phyloP scores from a whole-genome alignment of 2,113 vertebrate species.

The Ptyas mucosa region DNA sequence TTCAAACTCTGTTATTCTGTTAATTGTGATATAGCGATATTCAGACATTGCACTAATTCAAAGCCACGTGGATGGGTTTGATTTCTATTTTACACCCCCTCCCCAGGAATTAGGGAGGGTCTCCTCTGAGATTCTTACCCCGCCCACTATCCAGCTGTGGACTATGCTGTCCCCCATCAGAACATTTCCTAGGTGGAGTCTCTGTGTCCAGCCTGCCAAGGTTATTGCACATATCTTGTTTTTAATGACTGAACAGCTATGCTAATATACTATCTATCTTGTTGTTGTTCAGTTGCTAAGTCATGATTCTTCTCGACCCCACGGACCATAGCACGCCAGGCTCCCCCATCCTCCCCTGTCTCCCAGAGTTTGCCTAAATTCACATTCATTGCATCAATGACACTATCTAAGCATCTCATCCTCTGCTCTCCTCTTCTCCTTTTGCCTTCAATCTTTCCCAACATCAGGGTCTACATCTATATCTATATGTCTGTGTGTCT shows the following conservation, averaged over 20 bases:
- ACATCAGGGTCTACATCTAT: not conserved
- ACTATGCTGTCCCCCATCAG: not conserved
- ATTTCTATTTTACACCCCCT: not conserved
- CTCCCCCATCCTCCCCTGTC: no score
- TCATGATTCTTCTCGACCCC: not conserved
- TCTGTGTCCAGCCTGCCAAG: not conserved
- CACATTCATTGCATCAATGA: no score
- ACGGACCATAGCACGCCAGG: no score
- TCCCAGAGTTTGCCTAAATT: no score
- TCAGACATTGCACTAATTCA: not conserved
- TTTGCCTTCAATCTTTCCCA: no score
- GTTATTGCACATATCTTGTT: not conserved
- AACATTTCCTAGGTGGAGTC: not conserved
- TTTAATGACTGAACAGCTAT: not conserved
- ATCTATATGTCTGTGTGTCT: rapidly evolving
- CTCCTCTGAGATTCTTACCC: not conserved
- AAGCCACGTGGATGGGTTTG: not conserved
- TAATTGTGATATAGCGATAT: not conserved
- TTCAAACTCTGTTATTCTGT: not conserved
- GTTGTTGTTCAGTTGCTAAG: not conserved
- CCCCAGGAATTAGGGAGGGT: not conserved
- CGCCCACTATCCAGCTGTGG: not conserved
- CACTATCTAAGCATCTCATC: no score
- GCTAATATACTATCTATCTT: not conserved
- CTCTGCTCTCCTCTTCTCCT: no score